Conservation (phyloP, 2,888 invertebrate genomes). For the Oligia latruncula region DNA sequence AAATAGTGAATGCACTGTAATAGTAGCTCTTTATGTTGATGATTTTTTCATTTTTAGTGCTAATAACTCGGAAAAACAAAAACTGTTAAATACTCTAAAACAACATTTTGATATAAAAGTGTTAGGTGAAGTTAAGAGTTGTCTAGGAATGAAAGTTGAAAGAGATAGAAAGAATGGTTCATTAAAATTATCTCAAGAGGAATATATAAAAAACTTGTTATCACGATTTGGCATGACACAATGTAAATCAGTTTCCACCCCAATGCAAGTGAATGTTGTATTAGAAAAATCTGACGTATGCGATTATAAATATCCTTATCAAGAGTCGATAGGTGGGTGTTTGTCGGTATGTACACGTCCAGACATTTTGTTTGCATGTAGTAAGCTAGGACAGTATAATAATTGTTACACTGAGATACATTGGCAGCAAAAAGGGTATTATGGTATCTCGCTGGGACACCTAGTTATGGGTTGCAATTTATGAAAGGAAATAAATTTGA, state of each 20-base stretch:
- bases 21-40: slow-evolving; percentile 6
- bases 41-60: slow-evolving; percentile 6
- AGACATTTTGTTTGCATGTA: background rate
- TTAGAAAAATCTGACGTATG: background rate
- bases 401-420: too few species aligned
- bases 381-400: too few species aligned
- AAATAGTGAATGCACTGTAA: background rate
- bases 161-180: slow-evolving; percentile 5
- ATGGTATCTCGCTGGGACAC: too few species aligned
- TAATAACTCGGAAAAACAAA: background rate
- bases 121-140: slow-evolving; percentile 1
- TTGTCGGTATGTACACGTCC: slow-evolving; percentile 3
- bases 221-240: background rate
- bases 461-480: slow-evolving; percentile 10
- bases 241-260: background rate
- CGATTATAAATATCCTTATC: slow-evolving; percentile 8
- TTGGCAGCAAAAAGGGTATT: too few species aligned
- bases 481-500: slow-evolving; percentile 2
- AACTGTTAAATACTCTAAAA: background rate
- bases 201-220: background rate
- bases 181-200: slow-evolving; percentile 1
- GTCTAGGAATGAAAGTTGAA: slow-evolving; percentile 11
- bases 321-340: slow-evolving; percentile 14
- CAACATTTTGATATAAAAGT: slow-evolving; percentile 1
- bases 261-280: slow-evolving; percentile 15